These are phyloP conservation scores for Calonectris borealis DNA, from an alignment of 2,113 vertebrate species.

Conservation along the genomic window DNA sequence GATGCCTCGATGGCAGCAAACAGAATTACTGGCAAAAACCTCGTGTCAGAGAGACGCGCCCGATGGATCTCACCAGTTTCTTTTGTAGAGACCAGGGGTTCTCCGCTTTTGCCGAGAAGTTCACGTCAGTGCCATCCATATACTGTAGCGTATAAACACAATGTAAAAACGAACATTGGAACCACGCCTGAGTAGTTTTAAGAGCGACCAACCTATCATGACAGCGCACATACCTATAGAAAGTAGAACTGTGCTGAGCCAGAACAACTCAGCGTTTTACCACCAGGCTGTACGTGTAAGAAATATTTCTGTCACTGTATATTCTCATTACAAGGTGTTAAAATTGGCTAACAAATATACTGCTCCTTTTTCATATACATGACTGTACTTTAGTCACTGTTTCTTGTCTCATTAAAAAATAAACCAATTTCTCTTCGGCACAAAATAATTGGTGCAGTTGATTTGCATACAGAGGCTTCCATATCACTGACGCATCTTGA, in stretches of 20 bases:
- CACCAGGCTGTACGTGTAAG: neutral
- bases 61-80: neutral
- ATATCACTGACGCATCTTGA: neutral
- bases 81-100: neutral
- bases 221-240: neutral
- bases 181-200: neutral
- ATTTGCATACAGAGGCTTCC: neutral
- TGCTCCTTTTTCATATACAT: neutral
- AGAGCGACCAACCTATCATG: neutral
- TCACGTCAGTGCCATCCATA: neutral
- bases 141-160: neutral
- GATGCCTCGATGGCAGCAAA: neutral
- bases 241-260: neutral
- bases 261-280: neutral
- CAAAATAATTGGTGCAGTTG: neutral
- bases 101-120: neutral
- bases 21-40: neutral
- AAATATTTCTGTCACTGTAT: neutral
- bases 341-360: neutral
- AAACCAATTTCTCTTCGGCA: neutral
- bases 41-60: neutral
- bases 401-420: neutral
- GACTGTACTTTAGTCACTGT: neutral
- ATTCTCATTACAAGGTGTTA: slow-evolving; percentile 22
- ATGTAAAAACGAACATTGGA: neutral